phyloP scores from a whole-genome alignment of 2,113 vertebrate genomes.

The Petroica traversi region DNA sequence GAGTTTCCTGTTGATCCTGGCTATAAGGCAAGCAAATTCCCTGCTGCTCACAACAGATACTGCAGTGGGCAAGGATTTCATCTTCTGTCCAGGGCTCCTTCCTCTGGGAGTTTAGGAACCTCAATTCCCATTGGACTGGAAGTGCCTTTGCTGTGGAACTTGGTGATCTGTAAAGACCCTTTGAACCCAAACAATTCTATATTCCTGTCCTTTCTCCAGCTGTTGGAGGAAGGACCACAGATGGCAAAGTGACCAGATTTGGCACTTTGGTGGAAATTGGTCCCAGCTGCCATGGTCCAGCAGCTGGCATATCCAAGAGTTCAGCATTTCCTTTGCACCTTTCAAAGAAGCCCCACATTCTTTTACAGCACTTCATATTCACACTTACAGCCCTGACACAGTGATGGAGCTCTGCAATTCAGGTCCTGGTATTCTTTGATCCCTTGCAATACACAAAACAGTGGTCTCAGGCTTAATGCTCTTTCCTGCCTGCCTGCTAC shows the following conservation, averaged over 20 bases:
- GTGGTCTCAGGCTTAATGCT: rapidly evolving
- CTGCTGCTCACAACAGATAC: neutral
- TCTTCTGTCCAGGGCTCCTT: neutral
- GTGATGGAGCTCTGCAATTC: conserved; percentile 10
- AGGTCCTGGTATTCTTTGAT: neutral
- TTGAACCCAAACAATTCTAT: neutral
- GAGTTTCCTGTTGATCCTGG: neutral
- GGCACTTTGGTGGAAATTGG: rapidly evolving
- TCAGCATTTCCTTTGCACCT: too few species aligned
- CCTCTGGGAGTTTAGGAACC: neutral
- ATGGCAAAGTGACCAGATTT: rapidly evolving
- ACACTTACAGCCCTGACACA: neutral
- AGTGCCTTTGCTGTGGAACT: too few species aligned
- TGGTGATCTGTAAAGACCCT: neutral
- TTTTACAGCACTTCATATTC: neutral
- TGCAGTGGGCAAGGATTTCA: neutral
- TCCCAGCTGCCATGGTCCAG: neutral
- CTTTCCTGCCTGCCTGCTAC: neutral
- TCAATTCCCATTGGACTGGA: neutral
- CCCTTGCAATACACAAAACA: neutral
- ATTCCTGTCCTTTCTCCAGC: neutral
- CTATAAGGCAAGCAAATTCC: neutral
- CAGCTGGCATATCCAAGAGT: neutral
- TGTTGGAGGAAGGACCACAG: rapidly evolving
- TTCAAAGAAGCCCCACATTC: neutral